Base-by-base conservation (phyloP, 2,797 vertebrate species). In the Lerista edwardsae region DNA sequence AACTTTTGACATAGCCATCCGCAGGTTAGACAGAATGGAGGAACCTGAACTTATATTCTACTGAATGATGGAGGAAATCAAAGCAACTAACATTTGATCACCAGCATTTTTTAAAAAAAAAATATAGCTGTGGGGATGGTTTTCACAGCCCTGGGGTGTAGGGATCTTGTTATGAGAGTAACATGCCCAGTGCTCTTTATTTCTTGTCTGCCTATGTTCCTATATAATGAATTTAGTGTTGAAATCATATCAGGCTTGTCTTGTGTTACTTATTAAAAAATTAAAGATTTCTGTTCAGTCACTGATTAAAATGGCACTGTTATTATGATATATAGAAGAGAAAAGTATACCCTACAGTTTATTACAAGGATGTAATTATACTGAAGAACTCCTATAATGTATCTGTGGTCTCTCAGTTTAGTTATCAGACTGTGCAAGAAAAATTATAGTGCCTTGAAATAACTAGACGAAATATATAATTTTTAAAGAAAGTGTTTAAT, bases 391-490 rank as follows among this genome's bases (percentile, higher is more conserved):
- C 4, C 31, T 85, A 0, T 77, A 74, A 36, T 86, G 69, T 87
- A 89, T 73, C 27, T 88, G 88, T 87, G 72, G 78, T 87, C 17
- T 91, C 79, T 61, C 0, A 2, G 72, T 59, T 89, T 86, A 87
- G 34, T 84, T 2, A 0, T 89, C 67, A 85, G 77, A 93, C 74
- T 1, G 11, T 19, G 79, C 14, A 64, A 87, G 88, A 87, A 83
- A 86, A 89, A 86, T 88, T 68, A 86, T 14, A 75, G 47, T 51
- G 73, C 83, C 34, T 82, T 80, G 76, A 87, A 90, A 90, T 80
- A 91, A 71, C 51, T 41, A 27, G 88, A 76, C 14, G 0, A 0
- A 59, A 68, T 79, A 29, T 79, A 75, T 83, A 73, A 83, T 73
- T 17, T 71, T 84, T 69, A 77, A 83, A 86, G 85, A 80, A 72